Evolutionary conservation across 2,888 invertebrate genomes (phyloP).

Genomic region (Buathra laborator): DNA sequence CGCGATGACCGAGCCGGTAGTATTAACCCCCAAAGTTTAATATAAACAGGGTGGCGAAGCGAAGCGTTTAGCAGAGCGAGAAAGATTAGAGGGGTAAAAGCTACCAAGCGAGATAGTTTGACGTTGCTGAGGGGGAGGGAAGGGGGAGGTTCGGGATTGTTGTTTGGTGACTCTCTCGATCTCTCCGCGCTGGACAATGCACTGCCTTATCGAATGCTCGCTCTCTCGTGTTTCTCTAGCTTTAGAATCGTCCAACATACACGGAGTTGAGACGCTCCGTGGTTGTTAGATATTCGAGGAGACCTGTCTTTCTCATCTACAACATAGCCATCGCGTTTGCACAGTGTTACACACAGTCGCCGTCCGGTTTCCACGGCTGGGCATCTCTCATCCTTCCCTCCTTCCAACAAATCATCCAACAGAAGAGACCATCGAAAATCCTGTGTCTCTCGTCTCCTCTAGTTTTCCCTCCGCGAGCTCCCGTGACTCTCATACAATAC

Average conservation of each 20-base stretch:
- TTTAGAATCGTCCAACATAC: slow-evolving; percentile 33
- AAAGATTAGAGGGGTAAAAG: slow-evolving; percentile 58
- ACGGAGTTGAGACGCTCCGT: not conserved
- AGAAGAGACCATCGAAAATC: slow-evolving; percentile 59
- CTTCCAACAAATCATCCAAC: slow-evolving; percentile 45
- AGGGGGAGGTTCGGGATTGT: not conserved
- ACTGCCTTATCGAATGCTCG: slow-evolving; percentile 62
- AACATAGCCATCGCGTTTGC: slow-evolving; percentile 6
- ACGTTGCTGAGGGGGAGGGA: not conserved
- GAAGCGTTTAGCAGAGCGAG: slow-evolving; percentile 44
- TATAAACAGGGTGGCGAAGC: slow-evolving; percentile 78
- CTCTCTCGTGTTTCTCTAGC: slow-evolving; percentile 62
- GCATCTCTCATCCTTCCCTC: slow-evolving; percentile 41
- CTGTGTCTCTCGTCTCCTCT: slow-evolving; percentile 52
- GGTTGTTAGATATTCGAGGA: slow-evolving; percentile 45
- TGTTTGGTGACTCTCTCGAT: slow-evolving; percentile 41
- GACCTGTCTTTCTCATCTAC: slow-evolving; percentile 55
- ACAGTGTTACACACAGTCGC: slow-evolving; percentile 51
- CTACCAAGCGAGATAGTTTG: slow-evolving; percentile 53
- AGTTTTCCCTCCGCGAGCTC: slow-evolving; percentile 6
- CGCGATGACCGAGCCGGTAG: slow-evolving; percentile 66
- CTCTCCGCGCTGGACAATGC: slow-evolving; percentile 61
- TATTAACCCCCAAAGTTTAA: slow-evolving; percentile 83
- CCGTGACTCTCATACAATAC: slow-evolving; percentile 35
- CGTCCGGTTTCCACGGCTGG: slow-evolving; percentile 36